Evolutionary conservation across 2,888 invertebrate species (phyloP), one percentile per base, ranked within the genome.

Genomic region (Drepanosiphum platanoidis): DNA sequence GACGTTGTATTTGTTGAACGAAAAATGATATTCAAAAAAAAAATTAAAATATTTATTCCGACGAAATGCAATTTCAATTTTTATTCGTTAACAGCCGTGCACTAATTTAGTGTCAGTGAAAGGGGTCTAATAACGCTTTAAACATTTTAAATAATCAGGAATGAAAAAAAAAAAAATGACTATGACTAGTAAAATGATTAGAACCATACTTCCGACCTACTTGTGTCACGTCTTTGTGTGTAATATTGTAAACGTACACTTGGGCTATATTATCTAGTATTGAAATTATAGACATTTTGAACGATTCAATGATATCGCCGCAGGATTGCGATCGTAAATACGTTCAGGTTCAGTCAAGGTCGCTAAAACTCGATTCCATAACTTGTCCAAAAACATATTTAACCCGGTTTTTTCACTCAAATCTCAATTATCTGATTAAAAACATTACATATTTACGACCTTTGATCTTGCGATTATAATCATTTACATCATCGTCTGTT

Each of bases 341-440:
- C 68, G 34, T 74, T 66, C 39, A 64, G 18, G 46, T 66, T 74
- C 34, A 46, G 32, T 64, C 66, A 66, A 83, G 74, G 83, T 66
- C 52, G 36, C n/a, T 34, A 71, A 77, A 68, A 84, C 84, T 68
- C 27, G 68, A 77, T 58, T 84, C 46, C 34, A 34, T 27, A 75
- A 82, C 74, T 74, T 34, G 42, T 46, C 74, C 82, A 46, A 74
- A 82, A 64, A 82, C 74, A 46, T 34, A 32, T 39, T 30, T 64
- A 74, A 46, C 74, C 61, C 0, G 64, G 34, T 72, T 70, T 79
- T 42, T 52, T 32, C 32, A 39, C 30, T 39, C 13, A 4, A 30
- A 61, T 77, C 11, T 39, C 30, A 64, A 22, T 42, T 66, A 42
- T 78, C 22, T 64, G n/a, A 18, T 32, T 64, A 13, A 52, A 64